These are phyloP conservation scores for Drosophila paranaensis DNA, from an alignment of 2,888 invertebrate genomes.

Conservation along the genomic window DNA sequence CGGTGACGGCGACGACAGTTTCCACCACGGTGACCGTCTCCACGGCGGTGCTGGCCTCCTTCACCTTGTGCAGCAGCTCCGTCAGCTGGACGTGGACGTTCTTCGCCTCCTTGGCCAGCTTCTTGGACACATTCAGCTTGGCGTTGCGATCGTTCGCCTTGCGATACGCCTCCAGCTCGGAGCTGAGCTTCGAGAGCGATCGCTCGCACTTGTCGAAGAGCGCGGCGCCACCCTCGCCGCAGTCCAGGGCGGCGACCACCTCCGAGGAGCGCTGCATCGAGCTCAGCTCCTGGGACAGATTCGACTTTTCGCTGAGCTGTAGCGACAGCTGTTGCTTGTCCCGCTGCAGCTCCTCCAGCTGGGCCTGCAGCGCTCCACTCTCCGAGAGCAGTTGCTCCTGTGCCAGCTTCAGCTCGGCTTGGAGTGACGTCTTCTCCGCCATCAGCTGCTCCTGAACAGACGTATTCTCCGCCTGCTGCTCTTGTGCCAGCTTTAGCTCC, in stretches of 20 bases:
- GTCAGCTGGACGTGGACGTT: slow-evolving; percentile 81
- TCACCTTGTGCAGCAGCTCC: slow-evolving; percentile 81
- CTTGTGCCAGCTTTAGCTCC: slow-evolving; percentile 78
- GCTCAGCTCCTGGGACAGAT: slow-evolving; percentile 80
- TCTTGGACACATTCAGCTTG: slow-evolving; percentile 83
- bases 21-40: slow-evolving; percentile 81
- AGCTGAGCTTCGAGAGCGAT: slow-evolving; percentile 79
- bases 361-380: slow-evolving; percentile 81
- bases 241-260: slow-evolving; percentile 75
- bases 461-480: slow-evolving; percentile 9
- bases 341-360: slow-evolving; percentile 83
- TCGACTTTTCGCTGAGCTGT: slow-evolving; percentile 73
- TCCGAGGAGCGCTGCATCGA: slow-evolving; percentile 82
- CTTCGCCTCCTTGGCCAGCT: slow-evolving; percentile 83
- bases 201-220: slow-evolving; percentile 82
- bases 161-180: slow-evolving; percentile 83
- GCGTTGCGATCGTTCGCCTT: slow-evolving; percentile 83
- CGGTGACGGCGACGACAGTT: slow-evolving; percentile 81
- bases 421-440: slow-evolving; percentile 84
- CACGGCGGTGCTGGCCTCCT: slow-evolving; percentile 79
- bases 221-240: slow-evolving; percentile 60
- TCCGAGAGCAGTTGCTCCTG: slow-evolving; percentile 83
- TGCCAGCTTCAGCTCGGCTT: slow-evolving; percentile 83
- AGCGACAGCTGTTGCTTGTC: slow-evolving; percentile 83
- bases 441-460: slow-evolving; percentile 81